These are phyloP conservation scores for Pangasius larnaudii DNA, from an alignment of 2,797 vertebrate genomes.

Conservation along the genomic window DNA sequence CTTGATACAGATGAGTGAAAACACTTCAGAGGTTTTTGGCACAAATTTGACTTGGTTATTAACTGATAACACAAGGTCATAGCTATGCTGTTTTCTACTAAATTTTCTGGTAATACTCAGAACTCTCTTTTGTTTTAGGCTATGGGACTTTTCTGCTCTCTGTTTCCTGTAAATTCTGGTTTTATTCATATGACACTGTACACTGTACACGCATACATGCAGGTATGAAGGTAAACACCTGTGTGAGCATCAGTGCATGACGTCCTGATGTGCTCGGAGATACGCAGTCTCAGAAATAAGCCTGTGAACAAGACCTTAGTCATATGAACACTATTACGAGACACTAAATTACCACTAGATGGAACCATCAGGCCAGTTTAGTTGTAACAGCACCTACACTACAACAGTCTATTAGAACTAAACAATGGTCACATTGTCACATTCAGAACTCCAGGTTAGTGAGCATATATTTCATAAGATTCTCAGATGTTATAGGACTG, in stretches of 20 bases:
- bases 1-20: not conserved
- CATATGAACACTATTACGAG: not conserved
- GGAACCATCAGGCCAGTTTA: not conserved
- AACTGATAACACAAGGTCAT: not conserved
- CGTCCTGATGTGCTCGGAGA: not conserved
- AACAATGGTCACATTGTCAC: not conserved
- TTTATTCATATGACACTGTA: not conserved
- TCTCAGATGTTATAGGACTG: not conserved
- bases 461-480: not conserved
- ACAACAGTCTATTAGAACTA: not conserved
- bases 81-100: not conserved
- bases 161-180: not conserved
- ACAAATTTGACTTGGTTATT: not conserved
- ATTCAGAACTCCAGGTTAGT: not conserved
- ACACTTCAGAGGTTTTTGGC: not conserved
- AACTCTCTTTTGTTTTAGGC: not conserved
- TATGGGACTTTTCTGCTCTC: not conserved
- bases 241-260: not conserved
- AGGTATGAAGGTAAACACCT: not conserved
- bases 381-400: not conserved
- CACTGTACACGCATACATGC: not conserved
- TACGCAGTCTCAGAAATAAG: not conserved
- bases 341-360: constrained; percentile 25
- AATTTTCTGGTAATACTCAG: not conserved
- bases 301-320: not conserved